Conservation (phyloP, 2,113 vertebrate genomes). For the Psettodes erumei region DNA sequence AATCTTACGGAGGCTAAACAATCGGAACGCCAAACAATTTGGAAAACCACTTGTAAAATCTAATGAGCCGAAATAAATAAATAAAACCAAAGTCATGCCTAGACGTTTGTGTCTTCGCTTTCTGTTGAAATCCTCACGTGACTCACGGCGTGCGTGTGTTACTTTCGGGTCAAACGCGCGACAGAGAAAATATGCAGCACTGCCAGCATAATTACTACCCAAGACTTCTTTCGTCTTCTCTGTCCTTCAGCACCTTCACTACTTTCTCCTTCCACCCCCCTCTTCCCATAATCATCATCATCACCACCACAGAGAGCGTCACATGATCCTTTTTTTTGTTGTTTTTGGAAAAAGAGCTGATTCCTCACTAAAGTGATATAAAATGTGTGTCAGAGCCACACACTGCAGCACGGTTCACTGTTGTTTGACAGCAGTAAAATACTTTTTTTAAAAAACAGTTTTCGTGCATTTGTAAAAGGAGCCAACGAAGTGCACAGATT, state of each 20-base stretch:
- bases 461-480: neutral
- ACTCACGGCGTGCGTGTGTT: neutral
- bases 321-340: neutral
- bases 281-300: slow-evolving; percentile 5
- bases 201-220: neutral
- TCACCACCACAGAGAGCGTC: slow-evolving; percentile 7
- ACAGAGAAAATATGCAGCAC: neutral
- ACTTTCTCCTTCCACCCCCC: neutral
- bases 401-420: neutral
- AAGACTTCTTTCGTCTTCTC: neutral
- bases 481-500: neutral
- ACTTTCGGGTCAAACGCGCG: neutral
- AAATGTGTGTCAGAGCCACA: neutral
- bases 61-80: neutral
- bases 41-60: slow-evolving; percentile 7
- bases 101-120: slow-evolving; percentile 15
- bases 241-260: neutral
- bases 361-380: neutral
- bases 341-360: neutral
- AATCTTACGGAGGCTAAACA: neutral
- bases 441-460: neutral
- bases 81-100: slow-evolving; percentile 20
- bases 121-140: slow-evolving; percentile 3
- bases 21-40: neutral
- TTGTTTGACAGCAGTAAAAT: neutral